Percentiles rank a stretch among this genome's conserved stretches.
Evolutionary conservation across 2,797 vertebrate genomes (phyloP).

Genomic region (Phoebastria nigripes): DNA sequence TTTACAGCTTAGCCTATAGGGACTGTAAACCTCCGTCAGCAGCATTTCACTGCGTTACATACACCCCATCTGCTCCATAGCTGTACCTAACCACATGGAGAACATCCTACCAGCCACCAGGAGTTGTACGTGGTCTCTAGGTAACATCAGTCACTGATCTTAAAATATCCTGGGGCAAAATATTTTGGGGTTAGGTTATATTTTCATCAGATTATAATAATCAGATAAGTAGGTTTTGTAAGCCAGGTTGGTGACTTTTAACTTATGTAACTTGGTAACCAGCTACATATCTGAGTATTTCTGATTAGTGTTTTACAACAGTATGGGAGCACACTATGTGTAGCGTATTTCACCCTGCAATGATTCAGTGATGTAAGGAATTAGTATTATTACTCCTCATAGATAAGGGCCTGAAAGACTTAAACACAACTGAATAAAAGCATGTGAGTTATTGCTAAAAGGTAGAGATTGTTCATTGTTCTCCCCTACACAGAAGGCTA

Average conservation of each 20-base stretch:
- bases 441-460: neutral
- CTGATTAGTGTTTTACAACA: neutral
- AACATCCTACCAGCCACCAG: neutral
- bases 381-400: neutral
- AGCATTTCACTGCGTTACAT: neutral
- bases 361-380: neutral
- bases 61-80: neutral
- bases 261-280: neutral
- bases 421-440: neutral
- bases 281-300: neutral
- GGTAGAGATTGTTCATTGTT: neutral
- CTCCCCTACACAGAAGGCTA: neutral
- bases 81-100: neutral
- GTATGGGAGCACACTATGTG: neutral
- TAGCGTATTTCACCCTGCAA: neutral
- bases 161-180: slow-evolving; percentile 2
- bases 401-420: neutral
- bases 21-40: neutral
- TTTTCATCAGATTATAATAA: slow-evolving; percentile 24
- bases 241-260: neutral
- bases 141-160: neutral
- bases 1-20: neutral
- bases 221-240: slow-evolving; percentile 18
- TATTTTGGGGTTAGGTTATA: neutral
- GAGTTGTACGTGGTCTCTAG: neutral